phyloP scores from a whole-genome alignment of 2,888 invertebrate species.

The Platypus cylindrus region DNA sequence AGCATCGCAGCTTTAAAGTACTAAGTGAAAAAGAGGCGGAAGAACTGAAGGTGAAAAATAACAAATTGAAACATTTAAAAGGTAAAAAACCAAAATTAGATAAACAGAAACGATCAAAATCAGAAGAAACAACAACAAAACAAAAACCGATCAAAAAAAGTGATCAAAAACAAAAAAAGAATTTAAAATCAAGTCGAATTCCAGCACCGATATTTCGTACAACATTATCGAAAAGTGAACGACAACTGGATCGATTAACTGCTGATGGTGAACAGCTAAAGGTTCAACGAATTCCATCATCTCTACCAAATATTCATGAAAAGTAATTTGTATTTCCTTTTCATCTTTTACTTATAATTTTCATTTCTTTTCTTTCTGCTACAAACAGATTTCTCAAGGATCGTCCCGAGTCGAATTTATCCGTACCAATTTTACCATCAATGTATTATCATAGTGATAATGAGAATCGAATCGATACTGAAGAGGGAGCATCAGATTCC shows the following conservation, averaged over 20 bases:
- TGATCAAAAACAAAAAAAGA: conserved; percentile 8
- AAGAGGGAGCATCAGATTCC: conserved; percentile 21
- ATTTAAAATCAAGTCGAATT: conserved; percentile 24
- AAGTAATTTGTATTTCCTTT: too few species aligned
- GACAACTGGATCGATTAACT: conserved; percentile 21
- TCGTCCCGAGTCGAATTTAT: conserved; percentile 25
- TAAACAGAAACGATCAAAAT: conserved; percentile 21
- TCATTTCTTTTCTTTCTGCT: not conserved
- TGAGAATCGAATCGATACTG: conserved; percentile 26
- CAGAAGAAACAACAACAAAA: conserved; percentile 22
- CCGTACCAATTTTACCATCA: conserved; percentile 21
- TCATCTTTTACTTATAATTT: not conserved
- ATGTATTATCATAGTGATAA: conserved; percentile 28
- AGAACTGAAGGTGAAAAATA: conserved; percentile 13
- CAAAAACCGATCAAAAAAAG: too few species aligned
- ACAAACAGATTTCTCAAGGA: conserved; percentile 15
- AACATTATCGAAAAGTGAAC: conserved; percentile 28
- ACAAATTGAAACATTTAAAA: conserved; percentile 11
- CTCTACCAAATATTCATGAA: conserved; percentile 28
- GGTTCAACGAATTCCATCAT: conserved; percentile 29
- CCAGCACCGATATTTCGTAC: conserved; percentile 24
- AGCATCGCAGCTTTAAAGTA: conserved; percentile 31
- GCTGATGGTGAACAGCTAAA: too few species aligned
- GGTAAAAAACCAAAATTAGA: conserved; percentile 4
- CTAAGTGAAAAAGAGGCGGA: conserved; percentile 24